Percentiles rank a stretch among this genome's conserved stretches.
phyloP scores from a whole-genome alignment of 2,797 vertebrate genomes.

The Aldrovandia affinis region DNA sequence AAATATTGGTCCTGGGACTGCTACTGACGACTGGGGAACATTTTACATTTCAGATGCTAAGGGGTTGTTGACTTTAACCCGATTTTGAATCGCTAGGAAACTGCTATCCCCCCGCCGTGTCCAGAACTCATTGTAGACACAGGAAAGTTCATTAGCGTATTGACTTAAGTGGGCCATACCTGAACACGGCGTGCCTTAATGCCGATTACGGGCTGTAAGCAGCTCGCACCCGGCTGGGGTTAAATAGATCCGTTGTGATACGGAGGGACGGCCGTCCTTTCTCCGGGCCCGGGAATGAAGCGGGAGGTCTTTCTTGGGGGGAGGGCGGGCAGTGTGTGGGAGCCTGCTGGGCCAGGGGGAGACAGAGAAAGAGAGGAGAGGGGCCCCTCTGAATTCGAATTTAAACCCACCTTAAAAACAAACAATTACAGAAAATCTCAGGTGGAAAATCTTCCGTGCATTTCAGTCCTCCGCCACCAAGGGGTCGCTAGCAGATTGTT shows the following conservation, averaged over 20 bases:
- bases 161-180: slow-evolving; percentile 35
- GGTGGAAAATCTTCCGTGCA: no score
- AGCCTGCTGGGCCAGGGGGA: not conserved
- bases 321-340: not conserved
- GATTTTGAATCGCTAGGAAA: not conserved
- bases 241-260: slow-evolving; percentile 18
- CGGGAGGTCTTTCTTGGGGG: slow-evolving; percentile 17
- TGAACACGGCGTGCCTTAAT: not conserved
- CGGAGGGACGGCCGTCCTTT: not conserved
- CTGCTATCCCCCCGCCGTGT: slow-evolving; percentile 34
- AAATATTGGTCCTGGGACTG: slow-evolving; percentile 50
- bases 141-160: slow-evolving; percentile 55
- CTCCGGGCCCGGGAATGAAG: not conserved
- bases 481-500: no score
- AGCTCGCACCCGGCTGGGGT: not conserved
- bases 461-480: no score
- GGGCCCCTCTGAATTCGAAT: no score
- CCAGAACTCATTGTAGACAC: slow-evolving; percentile 55
- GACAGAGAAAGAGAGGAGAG: not conserved
- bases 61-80: not conserved
- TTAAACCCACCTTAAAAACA: no score
- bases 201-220: not conserved
- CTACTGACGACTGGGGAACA: slow-evolving; percentile 21
- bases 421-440: no score
- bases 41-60: not conserved